These are phyloP conservation scores for Spongilla lacustris DNA, from an alignment of 37 sponge, comb jelly and placozoan genomes.

Conservation along the genomic window DNA sequence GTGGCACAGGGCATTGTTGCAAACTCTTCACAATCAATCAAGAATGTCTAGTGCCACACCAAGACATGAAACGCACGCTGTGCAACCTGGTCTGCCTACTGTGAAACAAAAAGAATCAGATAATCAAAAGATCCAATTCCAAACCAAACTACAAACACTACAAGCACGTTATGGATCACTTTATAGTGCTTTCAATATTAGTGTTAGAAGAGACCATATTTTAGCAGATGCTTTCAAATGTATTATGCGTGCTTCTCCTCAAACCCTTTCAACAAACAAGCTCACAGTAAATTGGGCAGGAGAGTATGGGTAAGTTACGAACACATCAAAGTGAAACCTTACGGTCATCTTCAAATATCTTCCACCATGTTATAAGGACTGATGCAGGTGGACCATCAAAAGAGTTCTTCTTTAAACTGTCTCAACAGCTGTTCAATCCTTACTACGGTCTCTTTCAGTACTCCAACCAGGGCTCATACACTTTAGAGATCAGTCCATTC, in stretches of 20 bases:
- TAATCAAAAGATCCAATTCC: background rate
- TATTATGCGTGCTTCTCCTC: constrained; percentile 52
- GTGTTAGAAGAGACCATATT: constrained; percentile 22
- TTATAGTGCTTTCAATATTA: background rate
- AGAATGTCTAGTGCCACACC: background rate
- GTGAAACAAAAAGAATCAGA: background rate
- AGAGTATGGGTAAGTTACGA: constrained; percentile 49
- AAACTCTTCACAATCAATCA: background rate
- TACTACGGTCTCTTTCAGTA: constrained; percentile 94
- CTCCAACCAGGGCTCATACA: constrained; percentile 82
- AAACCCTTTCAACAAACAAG: constrained; percentile 11
- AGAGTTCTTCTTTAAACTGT: constrained; percentile 91
- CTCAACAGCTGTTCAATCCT: constrained; percentile 89
- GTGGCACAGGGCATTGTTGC: background rate
- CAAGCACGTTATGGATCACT: background rate
- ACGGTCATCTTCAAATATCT: background rate
- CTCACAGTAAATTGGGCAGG: constrained; percentile 26
- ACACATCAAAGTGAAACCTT: background rate
- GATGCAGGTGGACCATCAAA: constrained; percentile 90
- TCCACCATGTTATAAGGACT: constrained; percentile 8
- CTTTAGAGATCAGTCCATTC: constrained; percentile 70
- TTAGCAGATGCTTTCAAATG: constrained; percentile 52
- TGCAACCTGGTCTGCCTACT: background rate
- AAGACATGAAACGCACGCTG: background rate
- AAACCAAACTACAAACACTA: background rate